phyloP scores from a whole-genome alignment of 1,140 invertebrate species.

The Drosophila grimshawi region DNA sequence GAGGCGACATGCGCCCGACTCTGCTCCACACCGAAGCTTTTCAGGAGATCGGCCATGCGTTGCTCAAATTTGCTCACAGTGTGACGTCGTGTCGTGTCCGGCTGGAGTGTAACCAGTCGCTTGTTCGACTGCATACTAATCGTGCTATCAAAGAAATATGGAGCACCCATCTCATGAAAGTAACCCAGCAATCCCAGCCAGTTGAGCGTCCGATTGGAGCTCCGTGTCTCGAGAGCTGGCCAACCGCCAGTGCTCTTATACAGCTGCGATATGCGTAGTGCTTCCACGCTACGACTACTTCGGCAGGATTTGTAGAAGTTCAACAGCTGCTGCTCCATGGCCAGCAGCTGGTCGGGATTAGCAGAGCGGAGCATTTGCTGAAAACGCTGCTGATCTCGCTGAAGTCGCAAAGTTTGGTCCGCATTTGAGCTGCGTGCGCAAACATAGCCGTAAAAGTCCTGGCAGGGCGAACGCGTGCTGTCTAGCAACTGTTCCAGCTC shows the following conservation, averaged over 20 bases:
- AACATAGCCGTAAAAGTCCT: constrained; percentile 77
- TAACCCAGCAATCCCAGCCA: constrained; percentile 63
- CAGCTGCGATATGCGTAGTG: constrained; percentile 57
- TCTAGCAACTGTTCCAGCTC: constrained; percentile 70
- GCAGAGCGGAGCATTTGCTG: constrained; percentile 55
- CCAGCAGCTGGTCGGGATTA: constrained; percentile 56
- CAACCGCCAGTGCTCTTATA: constrained; percentile 68
- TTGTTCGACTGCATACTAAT: constrained; percentile 74
- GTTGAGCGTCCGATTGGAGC: constrained; percentile 30
- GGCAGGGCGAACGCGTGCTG: constrained; percentile 52
- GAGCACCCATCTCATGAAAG: constrained; percentile 71
- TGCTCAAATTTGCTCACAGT: constrained; percentile 75
- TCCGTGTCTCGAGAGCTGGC: constrained; percentile 61
- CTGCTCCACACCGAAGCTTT: constrained; percentile 63
- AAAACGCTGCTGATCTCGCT: constrained; percentile 63
- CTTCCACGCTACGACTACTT: constrained; percentile 47
- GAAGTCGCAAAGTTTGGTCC: constrained; percentile 43
- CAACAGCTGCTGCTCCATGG: constrained; percentile 67
- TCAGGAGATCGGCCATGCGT: constrained; percentile 63
- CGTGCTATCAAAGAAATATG: constrained; percentile 66
- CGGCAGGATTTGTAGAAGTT: constrained; percentile 78
- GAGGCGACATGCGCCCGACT: constrained; percentile 68
- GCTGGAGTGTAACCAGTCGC: constrained; percentile 59
- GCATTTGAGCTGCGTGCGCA: constrained; percentile 57
- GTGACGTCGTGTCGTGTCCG: constrained; percentile 57